Conservation (phyloP, 2,797 vertebrate species). For the Cuculus canorus region DNA sequence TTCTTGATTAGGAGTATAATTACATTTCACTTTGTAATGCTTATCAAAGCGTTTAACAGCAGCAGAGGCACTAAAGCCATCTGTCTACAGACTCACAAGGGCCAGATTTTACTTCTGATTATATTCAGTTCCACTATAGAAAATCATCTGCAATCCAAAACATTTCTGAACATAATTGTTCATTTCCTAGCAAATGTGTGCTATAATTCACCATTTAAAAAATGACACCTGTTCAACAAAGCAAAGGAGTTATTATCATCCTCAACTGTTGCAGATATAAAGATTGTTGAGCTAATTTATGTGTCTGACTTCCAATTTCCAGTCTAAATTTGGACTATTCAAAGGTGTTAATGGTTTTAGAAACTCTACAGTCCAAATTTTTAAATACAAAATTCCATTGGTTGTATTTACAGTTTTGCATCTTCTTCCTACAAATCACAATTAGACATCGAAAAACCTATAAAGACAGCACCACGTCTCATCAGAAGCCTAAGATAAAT, state of each 20-base stretch:
- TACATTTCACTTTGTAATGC: background rate
- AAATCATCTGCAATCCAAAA: background rate
- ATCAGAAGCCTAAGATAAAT: background rate
- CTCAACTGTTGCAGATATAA: background rate
- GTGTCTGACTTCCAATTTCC: background rate
- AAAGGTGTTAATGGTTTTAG: background rate
- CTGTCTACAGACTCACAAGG: background rate
- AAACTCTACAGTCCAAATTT: background rate
- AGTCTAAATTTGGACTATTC: background rate
- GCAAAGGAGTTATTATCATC: background rate
- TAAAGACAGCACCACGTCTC: background rate
- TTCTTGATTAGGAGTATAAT: background rate
- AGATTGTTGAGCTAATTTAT: background rate
- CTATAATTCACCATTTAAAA: background rate
- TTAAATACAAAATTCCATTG: background rate
- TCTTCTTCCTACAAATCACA: background rate
- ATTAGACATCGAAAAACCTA: background rate
- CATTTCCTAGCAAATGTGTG: background rate
- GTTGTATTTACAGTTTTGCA: background rate
- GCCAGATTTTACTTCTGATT: background rate
- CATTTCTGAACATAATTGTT: background rate
- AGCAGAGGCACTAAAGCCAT: background rate
- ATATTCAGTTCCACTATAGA: background rate
- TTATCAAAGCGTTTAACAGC: background rate
- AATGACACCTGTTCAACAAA: background rate